phyloP scores from a whole-genome alignment of 2,888 invertebrate species.

The Aelia acuminata region DNA sequence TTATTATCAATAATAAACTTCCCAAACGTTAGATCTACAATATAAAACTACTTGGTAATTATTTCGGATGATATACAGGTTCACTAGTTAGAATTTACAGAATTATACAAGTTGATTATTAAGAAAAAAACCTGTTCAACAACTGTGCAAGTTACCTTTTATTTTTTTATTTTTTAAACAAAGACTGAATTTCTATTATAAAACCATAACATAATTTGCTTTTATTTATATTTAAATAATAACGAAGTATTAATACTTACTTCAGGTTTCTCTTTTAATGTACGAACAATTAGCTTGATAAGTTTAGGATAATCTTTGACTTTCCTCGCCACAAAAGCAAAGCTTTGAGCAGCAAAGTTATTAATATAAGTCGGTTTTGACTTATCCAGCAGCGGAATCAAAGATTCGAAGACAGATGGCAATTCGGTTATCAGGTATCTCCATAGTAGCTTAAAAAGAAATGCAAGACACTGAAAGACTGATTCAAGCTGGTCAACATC shows the following conservation, averaged over 20 bases:
- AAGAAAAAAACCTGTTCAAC: no score
- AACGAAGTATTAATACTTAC: conserved; percentile 72
- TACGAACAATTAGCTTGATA: conserved; percentile 78
- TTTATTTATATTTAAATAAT: not conserved
- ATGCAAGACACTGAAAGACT: conserved; percentile 88
- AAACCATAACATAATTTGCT: not conserved
- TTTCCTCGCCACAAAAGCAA: conserved; percentile 94
- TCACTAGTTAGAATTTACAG: no score
- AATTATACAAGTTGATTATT: no score
- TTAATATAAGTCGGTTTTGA: conserved; percentile 87
- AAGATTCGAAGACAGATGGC: conserved; percentile 78
- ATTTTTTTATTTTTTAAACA: no score
- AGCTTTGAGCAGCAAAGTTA: conserved; percentile 95
- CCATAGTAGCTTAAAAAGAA: conserved; percentile 91
- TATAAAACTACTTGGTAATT: no score
- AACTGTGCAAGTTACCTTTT: no score
- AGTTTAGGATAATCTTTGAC: conserved; percentile 84
- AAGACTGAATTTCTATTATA: no score
- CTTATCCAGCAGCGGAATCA: conserved; percentile 83
- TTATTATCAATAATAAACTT: no score
- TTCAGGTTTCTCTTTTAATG: conserved; percentile 77
- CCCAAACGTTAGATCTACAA: no score
- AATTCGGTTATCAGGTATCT: conserved; percentile 85
- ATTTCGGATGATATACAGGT: no score
- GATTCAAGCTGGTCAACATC: conserved; percentile 89